Evolutionary conservation across 2,888 invertebrate genomes (phyloP), one percentile per base, ranked within the genome.

Genomic region (Tuta absoluta): DNA sequence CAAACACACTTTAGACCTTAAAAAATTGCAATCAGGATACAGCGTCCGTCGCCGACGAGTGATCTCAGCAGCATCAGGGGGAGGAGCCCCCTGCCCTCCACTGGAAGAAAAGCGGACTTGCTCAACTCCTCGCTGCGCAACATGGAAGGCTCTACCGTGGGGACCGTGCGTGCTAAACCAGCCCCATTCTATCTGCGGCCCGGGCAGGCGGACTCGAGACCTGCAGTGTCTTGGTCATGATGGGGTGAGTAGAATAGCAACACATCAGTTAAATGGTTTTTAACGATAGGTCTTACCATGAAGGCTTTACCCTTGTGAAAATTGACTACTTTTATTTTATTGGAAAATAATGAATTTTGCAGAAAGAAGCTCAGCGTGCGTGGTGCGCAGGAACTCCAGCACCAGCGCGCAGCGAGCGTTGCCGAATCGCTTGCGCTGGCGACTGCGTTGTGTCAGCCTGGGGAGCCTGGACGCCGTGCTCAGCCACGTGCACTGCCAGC

Each of bases 381-480:
- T 91, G 92, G 87, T 93, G 93, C 75, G 85, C 86, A 49, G 87
- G 89, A 0, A 83, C 85, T 0, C 86, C 90, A 0, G 82, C 90
- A 0, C 93, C 93, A 0, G 82, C 88, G 0, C 86, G 88, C 51
- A 89, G 84, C 41, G 93, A 93, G 75, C 88, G 93, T 8, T 95
- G 95, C 74, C 92, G 93, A 69, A 92, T 94, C 69, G 94, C 94
- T 1, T 95, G 95, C 78, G 93, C 94, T 0, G 92, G 93, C n/a
- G 95, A 95, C 86, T 95, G 95, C 78, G 94, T 94, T 33, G 92
- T 94, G 61, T 93, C 94, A 0, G 85, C 93, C 0, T 95, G 95
- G 95, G 93, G 89, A 0, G 74, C 87, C 0, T 95, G 95, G 95
- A 79, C 87, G 0, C 80, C 86, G 0, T 93, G 93, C 78, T 80